Evolutionary conservation across 2,113 vertebrate genomes (phyloP).

Genomic region (Sitta europaea): DNA sequence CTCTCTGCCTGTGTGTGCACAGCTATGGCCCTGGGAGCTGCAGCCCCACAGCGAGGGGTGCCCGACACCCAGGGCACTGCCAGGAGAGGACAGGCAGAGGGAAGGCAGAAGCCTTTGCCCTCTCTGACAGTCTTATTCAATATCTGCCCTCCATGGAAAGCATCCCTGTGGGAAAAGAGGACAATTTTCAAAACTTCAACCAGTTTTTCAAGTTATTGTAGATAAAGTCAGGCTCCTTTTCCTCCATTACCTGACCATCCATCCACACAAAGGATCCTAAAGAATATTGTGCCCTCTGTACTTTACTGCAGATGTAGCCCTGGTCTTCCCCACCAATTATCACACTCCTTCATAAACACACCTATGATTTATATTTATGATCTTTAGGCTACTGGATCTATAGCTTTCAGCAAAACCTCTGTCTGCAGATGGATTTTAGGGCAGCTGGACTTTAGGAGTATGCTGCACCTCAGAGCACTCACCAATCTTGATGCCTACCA

Average conservation of each 20-base stretch:
- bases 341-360: neutral
- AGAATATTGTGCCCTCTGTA: too few species aligned
- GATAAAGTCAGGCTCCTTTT: neutral
- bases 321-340: neutral
- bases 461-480: neutral
- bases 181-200: neutral
- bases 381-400: neutral
- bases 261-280: neutral
- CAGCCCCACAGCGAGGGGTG: accelerated
- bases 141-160: neutral
- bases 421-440: too few species aligned
- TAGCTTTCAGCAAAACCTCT: neutral
- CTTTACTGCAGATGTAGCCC: accelerated
- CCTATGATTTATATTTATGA: neutral
- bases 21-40: neutral
- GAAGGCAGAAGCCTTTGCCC: neutral
- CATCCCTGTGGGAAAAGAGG: neutral
- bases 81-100: neutral
- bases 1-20: neutral
- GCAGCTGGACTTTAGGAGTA: neutral
- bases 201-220: neutral
- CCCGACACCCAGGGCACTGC: accelerated
- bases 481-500: neutral
- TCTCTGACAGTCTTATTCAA: neutral
- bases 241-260: neutral